phyloP scores from a whole-genome alignment of 2,888 invertebrate genomes.

The Furcula furcula region DNA sequence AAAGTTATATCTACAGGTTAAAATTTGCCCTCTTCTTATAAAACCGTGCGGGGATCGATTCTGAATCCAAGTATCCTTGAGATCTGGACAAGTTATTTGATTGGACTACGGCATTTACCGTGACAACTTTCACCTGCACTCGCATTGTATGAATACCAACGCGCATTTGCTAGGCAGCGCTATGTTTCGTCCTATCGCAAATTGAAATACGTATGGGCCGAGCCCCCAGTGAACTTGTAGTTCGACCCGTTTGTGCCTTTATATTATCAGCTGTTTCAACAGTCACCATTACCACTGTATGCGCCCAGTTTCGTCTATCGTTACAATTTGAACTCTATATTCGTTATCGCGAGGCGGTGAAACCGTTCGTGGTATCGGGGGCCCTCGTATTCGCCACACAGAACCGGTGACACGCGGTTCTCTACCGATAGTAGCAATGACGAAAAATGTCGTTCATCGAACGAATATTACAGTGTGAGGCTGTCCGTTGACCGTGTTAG shows the following conservation, averaged over 20 bases:
- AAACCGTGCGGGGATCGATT: no score
- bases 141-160: constrained; percentile 23
- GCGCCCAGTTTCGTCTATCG: constrained; percentile 2
- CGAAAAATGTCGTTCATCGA: constrained; percentile 36
- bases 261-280: constrained; percentile 53
- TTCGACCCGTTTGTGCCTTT: constrained; percentile 41
- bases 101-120: constrained; percentile 9
- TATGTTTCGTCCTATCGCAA: constrained; percentile 24
- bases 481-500: constrained; percentile 38
- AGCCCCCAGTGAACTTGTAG: constrained; percentile 65
- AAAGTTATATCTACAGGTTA: no score
- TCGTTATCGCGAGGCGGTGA: constrained; percentile 10
- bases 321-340: background rate
- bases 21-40: no score
- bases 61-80: constrained; percentile 6
- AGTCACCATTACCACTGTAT: constrained; percentile 39
- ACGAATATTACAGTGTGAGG: constrained; percentile 50
- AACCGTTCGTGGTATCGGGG: constrained; percentile 30
- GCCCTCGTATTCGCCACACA: constrained; percentile 31
- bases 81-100: constrained; percentile 8
- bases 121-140: constrained; percentile 33
- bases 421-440: constrained; percentile 39
- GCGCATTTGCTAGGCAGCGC: constrained; percentile 27
- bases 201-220: constrained; percentile 40
- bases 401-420: constrained; percentile 57